Conservation (phyloP, 2,797 vertebrate genomes). For the Aselliscus stoliczkanus region DNA sequence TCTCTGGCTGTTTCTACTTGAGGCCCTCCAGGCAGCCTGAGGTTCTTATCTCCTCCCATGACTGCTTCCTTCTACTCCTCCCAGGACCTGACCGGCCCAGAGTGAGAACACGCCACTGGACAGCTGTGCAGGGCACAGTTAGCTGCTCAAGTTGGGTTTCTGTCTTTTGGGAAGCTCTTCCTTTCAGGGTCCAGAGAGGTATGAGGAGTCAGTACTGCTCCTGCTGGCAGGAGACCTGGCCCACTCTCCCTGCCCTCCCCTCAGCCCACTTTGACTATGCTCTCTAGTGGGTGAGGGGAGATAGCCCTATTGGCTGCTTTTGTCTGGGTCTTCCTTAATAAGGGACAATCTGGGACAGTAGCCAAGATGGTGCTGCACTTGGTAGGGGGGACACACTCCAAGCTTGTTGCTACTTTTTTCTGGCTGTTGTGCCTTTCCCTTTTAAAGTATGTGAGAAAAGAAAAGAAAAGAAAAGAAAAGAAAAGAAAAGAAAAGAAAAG, state of each 20-base stretch:
- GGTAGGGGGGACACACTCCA: neutral
- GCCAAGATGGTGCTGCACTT: neutral
- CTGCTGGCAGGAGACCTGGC: neutral
- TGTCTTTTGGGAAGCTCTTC: neutral
- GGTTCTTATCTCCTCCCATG: neutral
- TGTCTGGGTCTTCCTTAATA: neutral
- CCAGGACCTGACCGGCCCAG: accelerated
- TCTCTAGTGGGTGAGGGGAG: neutral
- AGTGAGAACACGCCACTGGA: neutral
- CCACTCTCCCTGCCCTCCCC: neutral
- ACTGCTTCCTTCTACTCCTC: neutral
- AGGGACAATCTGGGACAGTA: neutral
- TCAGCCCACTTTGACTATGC: neutral
- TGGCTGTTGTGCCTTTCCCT: neutral
- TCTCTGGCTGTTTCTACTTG: neutral
- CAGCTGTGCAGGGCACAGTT: neutral
- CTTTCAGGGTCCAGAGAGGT: neutral
- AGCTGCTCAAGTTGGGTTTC: neutral
- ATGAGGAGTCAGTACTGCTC: neutral
- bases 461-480: neutral
- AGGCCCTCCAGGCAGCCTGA: neutral
- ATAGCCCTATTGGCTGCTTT: neutral
- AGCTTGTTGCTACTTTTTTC: neutral
- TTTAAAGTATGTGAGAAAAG: neutral
- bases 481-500: too few relatives aligned